These are phyloP conservation scores for Erebia ligea DNA, from an alignment of 2,888 invertebrate genomes.

Conservation along the genomic window DNA sequence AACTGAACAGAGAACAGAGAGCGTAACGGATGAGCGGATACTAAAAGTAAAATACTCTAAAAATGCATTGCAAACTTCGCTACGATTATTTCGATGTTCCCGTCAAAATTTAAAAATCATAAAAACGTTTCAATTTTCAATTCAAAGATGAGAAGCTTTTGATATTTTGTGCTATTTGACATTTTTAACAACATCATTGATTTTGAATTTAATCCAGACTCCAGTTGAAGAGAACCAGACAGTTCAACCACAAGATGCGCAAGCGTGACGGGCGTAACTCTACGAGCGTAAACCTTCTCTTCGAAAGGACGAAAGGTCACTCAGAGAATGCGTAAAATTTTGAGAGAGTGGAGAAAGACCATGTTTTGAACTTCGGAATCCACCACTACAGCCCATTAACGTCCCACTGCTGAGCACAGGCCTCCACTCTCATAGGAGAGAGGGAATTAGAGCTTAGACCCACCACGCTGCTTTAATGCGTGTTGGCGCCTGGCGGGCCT, in stretches of 20 bases:
- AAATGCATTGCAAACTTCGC: not conserved
- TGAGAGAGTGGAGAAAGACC: no score
- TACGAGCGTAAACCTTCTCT: not conserved
- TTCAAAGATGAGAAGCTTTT: not conserved
- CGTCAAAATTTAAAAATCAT: not conserved
- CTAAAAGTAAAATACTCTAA: slow-evolving; percentile 16
- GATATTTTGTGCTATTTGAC: not conserved
- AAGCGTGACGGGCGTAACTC: not conserved
- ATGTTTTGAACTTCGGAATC: no score
- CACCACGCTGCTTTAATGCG: no score
- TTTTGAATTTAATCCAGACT: no score
- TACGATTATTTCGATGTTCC: not conserved
- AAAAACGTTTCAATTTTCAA: not conserved
- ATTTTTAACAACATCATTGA: no score
- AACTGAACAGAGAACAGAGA: not conserved
- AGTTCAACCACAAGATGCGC: no score
- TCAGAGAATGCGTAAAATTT: not conserved
- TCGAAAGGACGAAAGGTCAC: not conserved
- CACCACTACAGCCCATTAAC: no score
- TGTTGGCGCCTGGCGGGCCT: no score
- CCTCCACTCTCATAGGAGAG: no score
- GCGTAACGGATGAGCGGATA: not conserved
- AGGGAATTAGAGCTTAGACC: no score
- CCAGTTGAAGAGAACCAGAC: no score
- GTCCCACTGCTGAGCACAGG: no score